These are phyloP conservation scores for Antechinus stuartii DNA, from an alignment of 2,113 vertebrate genomes.

Conservation along the genomic window DNA sequence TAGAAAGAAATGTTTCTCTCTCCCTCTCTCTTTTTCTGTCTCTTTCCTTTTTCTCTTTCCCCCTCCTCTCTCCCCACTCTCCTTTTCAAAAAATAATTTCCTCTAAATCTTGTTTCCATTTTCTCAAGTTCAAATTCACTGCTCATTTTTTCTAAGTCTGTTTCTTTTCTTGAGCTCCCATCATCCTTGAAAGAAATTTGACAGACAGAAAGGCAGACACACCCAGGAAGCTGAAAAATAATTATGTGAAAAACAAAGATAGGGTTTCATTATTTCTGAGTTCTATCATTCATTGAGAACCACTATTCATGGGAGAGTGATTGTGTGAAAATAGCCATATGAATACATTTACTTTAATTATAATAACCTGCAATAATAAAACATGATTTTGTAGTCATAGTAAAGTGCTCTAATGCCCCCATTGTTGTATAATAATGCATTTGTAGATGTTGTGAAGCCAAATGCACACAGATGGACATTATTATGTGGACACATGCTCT, in stretches of 20 bases:
- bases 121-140: constrained; percentile 42
- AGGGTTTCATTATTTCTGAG: constrained; percentile 15
- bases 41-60: too few species aligned
- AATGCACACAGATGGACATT: constrained; percentile 33
- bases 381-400: constrained; percentile 20
- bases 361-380: constrained; percentile 51
- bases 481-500: constrained; percentile 30
- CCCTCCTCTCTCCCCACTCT: too few species aligned
- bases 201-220: not conserved
- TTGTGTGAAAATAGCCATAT: constrained; percentile 17
- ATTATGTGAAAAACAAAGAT: constrained; percentile 29
- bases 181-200: constrained; percentile 18
- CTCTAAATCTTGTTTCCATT: not conserved
- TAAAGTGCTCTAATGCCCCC: not conserved
- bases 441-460: constrained; percentile 12
- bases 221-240: constrained; percentile 29
- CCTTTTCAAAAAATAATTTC: not conserved
- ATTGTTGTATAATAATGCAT: not conserved
- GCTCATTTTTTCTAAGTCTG: not conserved
- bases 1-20: constrained; percentile 20
- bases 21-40: too few species aligned
- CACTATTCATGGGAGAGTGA: constrained; percentile 49
- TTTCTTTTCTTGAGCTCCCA: constrained; percentile 10
- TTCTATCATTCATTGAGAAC: constrained; percentile 29
- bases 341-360: constrained; percentile 48